Evolutionary conservation across 2,888 invertebrate species (phyloP).

Genomic region (Polymixis lichenea): DNA sequence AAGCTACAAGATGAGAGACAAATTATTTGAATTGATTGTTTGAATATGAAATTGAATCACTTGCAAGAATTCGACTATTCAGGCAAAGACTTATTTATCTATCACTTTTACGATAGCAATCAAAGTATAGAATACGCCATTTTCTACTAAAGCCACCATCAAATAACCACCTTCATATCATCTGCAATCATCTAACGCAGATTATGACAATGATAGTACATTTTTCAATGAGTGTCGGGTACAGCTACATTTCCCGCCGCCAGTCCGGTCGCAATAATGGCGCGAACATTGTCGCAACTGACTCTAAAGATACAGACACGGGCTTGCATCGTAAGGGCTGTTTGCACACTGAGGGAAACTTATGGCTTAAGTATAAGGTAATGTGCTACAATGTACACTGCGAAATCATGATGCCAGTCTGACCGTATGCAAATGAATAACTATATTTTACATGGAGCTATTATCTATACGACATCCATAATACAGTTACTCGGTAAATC

Average conservation of each 20-base stretch:
- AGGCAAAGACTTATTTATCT: not conserved
- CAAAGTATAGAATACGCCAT: not conserved
- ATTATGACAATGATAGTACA: conserved; percentile 36
- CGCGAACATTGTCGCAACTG: conserved; percentile 65
- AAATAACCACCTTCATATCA: not conserved
- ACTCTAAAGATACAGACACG: conserved; percentile 46
- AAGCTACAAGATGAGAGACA: too few species aligned
- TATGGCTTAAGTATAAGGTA: not conserved
- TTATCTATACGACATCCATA: too few species aligned
- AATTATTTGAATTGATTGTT: too few species aligned
- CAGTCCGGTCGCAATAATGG: conserved; percentile 58
- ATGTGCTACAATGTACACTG: not conserved
- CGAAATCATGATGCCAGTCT: not conserved
- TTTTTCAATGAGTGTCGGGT: conserved; percentile 51
- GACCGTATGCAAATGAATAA: too few species aligned
- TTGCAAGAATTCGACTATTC: not conserved
- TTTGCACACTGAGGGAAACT: conserved; percentile 11
- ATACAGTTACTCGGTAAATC: too few species aligned
- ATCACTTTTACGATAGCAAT: not conserved
- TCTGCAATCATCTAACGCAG: conserved; percentile 19
- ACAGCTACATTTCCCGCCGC: conserved; percentile 53
- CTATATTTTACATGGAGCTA: too few species aligned
- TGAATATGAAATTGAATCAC: not conserved
- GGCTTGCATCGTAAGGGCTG: conserved; percentile 24
- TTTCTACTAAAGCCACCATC: not conserved